Conservation (phyloP, 2,797 vertebrate species). For the Rhabdomys pumilio region DNA sequence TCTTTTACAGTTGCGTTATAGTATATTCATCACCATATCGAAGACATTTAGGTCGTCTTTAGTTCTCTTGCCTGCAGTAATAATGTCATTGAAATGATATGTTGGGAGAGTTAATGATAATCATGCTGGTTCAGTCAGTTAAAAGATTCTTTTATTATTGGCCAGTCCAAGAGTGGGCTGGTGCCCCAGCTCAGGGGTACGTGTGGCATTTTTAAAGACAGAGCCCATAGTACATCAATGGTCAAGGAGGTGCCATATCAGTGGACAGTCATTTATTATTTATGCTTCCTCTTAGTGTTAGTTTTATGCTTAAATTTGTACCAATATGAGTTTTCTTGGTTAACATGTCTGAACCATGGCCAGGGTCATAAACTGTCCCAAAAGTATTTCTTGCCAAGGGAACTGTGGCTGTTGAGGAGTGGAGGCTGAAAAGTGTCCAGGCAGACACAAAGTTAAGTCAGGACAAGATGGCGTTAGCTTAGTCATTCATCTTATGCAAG, state of each 20-base stretch:
- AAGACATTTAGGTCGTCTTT: slow-evolving; percentile 1
- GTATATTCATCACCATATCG: background rate
- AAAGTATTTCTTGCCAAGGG: background rate
- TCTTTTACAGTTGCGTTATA: background rate
- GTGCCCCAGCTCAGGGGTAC: background rate
- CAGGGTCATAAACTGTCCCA: background rate
- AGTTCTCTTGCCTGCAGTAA: slow-evolving; percentile 29
- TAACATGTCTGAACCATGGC: background rate
- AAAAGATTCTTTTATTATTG: background rate
- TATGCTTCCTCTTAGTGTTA: background rate
- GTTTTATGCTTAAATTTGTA: background rate
- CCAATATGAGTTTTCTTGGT: background rate
- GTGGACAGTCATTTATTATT: background rate
- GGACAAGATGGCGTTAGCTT: background rate
- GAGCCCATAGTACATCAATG: background rate
- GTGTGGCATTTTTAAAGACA: background rate
- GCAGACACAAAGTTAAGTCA: background rate
- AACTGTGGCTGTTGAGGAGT: background rate
- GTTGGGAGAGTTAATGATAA: background rate
- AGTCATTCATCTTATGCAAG: background rate
- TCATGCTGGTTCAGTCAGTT: background rate
- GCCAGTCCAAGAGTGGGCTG: background rate
- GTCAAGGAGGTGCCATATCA: background rate
- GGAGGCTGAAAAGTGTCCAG: background rate
- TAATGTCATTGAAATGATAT: background rate